Evolutionary conservation across 2,797 vertebrate species (phyloP), one percentile per base, ranked within the genome.

Genomic region (Arctocebus calabarensis): DNA sequence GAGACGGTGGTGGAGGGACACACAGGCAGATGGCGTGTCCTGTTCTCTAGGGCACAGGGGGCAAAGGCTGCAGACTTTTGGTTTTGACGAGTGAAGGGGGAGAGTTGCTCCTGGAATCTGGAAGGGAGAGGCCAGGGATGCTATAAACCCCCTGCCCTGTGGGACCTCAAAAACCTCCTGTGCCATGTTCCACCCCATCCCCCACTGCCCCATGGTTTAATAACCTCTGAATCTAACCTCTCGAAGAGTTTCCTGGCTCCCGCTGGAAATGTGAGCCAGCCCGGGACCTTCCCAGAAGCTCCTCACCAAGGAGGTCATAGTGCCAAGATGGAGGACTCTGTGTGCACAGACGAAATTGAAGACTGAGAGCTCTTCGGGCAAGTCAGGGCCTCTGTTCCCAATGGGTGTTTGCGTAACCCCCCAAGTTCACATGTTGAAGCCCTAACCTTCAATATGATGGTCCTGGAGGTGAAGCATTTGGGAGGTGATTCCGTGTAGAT

Each of bases 61-160:
- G 22, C 37, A 57, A n/a, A 7, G 1, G 57, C 40, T 48, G 27
- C 64, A 68, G 79, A 32, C 12, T 7, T 77, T 79, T 4, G 37
- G 29, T 55, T 71, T 17, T 86, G 59, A 52, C 20, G 59, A 8
- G 9, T 40, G 13, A 64, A 2, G 0, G 2, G 5, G 9, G 14
- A 45, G 40, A 6, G 2, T 13, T 62, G 40, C 57, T 74, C 22
- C 55, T 37, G 55, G 34, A n/a, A 10, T 40, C 34, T 32, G 29
- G 75, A 27, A n/a, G 7, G 9, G 2, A 29, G 48, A 73, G 32
- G 19, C 16, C 66, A 16, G 29, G 20, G 22, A 9, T 0, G 37
- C 27, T 37, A 70, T 34, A 9, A 81, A 71, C 1, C 1, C 27
- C 20, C 8, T 1, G 0, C 0, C 2, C 52, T 7, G 13, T 52